These are phyloP conservation scores for Rugalucina vietnamica DNA, from an alignment of 2,888 invertebrate genomes.

Conservation along the genomic window DNA sequence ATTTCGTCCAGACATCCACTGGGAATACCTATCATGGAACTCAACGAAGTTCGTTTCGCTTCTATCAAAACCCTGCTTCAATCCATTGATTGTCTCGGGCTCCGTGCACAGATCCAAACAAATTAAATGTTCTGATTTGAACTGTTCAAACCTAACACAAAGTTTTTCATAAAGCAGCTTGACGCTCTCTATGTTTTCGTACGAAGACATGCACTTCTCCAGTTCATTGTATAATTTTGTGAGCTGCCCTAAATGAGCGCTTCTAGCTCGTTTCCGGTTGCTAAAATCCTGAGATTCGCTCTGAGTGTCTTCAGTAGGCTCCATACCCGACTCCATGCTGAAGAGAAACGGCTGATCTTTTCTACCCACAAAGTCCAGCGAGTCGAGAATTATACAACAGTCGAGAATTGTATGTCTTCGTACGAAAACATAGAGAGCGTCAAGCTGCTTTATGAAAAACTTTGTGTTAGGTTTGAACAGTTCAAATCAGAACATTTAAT, in stretches of 20 bases:
- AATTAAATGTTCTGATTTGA: background rate
- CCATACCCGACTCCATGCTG: too few species aligned
- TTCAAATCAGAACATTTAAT: too few species aligned
- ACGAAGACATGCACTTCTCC: slow-evolving; percentile 18
- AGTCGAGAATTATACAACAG: too few species aligned
- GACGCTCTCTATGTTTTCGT: background rate
- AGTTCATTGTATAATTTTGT: slow-evolving; percentile 18
- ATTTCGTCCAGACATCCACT: slow-evolving; percentile 16
- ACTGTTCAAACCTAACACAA: background rate
- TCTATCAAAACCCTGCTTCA: background rate
- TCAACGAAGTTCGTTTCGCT: background rate
- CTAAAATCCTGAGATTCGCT: background rate
- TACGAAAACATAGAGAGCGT: too few species aligned
- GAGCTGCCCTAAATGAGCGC: background rate
- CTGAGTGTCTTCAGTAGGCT: too few species aligned
- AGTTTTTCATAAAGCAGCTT: background rate
- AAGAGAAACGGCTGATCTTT: too few species aligned
- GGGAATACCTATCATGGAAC: slow-evolving; percentile 21
- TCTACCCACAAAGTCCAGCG: too few species aligned
- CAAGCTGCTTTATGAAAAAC: too few species aligned
- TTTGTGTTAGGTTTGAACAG: too few species aligned
- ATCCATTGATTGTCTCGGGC: background rate
- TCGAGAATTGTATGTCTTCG: too few species aligned
- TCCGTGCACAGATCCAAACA: background rate
- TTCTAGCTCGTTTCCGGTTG: background rate